Evolutionary conservation across 2,113 vertebrate species (phyloP).

Genomic region (Corynorhinus townsendii): DNA sequence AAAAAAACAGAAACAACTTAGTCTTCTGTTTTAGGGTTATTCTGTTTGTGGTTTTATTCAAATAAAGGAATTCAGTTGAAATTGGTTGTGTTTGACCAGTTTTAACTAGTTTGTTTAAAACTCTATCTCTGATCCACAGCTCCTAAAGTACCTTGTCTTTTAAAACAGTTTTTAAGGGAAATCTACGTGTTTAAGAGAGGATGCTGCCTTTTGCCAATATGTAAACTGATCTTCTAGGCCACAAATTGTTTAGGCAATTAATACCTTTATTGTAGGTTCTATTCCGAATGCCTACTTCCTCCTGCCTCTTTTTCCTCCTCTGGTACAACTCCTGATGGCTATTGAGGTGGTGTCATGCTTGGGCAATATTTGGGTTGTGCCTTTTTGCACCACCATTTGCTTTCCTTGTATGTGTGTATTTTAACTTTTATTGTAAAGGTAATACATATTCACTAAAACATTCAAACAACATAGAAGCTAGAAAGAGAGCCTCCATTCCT

Average conservation of each 20-base stretch:
- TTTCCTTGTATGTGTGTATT: background rate
- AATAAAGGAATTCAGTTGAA: background rate
- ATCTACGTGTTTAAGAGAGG: background rate
- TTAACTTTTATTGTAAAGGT: background rate
- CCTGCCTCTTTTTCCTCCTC: too few relatives aligned
- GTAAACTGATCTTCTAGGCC: background rate
- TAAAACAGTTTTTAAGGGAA: background rate
- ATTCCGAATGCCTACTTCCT: background rate
- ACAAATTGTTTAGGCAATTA: fast-evolving
- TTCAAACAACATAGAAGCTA: background rate
- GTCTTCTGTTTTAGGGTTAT: background rate
- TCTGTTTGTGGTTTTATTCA: background rate
- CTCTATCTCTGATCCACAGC: background rate
- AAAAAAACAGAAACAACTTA: background rate
- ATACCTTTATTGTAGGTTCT: background rate
- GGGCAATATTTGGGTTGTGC: background rate
- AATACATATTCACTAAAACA: background rate
- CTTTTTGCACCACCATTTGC: background rate
- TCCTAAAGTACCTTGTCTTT: background rate
- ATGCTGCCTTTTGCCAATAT: background rate
- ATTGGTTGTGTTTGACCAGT: background rate
- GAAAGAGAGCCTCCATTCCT: background rate
- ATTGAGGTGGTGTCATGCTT: too few relatives aligned
- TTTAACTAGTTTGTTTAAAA: background rate
- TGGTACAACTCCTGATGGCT: background rate